A percentile compares a stretch with the other conserved stretches of the same genome.
Evolutionary conservation across 35 echinoderm and acorn worm species (phyloP).

Genomic region (Nesometra sesokonis): DNA sequence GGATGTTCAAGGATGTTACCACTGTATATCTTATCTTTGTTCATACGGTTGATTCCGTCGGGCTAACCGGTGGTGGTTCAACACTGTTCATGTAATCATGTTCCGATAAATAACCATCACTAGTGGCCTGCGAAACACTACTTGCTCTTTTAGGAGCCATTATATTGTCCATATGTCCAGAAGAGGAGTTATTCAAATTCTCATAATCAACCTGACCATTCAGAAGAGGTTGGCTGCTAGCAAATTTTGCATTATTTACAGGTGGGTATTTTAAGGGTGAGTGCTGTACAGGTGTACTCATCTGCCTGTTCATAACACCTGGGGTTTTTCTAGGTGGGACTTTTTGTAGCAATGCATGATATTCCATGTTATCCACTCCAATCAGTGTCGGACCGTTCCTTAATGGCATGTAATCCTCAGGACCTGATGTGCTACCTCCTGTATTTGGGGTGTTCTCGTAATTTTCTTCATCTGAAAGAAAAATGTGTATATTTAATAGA

Average conservation of each 20-base stretch:
- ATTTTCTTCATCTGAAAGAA: background rate
- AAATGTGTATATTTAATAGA: too few relatives aligned
- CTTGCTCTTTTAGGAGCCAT: background rate
- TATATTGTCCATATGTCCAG: background rate
- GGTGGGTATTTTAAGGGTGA: background rate
- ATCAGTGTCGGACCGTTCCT: background rate
- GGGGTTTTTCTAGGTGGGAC: background rate
- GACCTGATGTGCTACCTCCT: background rate
- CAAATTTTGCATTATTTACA: background rate
- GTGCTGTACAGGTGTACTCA: conserved; percentile 20
- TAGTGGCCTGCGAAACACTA: background rate
- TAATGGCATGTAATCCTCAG: background rate
- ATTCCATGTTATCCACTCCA: conserved; percentile 74
- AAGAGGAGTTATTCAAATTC: background rate
- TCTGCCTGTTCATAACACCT: background rate
- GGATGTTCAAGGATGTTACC: background rate
- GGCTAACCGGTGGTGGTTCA: background rate
- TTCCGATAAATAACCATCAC: background rate
- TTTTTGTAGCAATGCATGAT: conserved; percentile 48
- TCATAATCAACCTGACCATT: background rate
- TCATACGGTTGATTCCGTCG: background rate
- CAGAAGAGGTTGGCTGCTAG: background rate
- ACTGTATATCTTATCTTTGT: background rate
- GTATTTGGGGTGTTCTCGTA: background rate
- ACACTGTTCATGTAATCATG: background rate